phyloP scores from a whole-genome alignment of 2,113 vertebrate genomes.

The Heterotilapia buettikoferi region DNA sequence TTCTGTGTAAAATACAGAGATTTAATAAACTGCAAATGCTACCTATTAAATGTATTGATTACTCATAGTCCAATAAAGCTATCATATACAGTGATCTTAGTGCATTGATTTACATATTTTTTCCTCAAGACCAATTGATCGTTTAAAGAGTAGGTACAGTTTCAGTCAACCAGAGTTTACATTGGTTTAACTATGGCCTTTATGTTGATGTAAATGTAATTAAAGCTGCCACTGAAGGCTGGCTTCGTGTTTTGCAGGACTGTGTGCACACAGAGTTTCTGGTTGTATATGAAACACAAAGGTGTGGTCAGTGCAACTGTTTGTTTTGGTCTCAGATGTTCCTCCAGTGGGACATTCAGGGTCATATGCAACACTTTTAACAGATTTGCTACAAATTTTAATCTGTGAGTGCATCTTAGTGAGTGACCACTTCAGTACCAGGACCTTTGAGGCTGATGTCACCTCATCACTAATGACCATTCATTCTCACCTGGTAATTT shows the following conservation, averaged over 20 bases:
- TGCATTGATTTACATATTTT: background rate
- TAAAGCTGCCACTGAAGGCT: background rate
- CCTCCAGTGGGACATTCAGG: background rate
- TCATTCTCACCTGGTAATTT: conserved; percentile 7
- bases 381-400: conserved; percentile 46
- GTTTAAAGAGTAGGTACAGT: background rate
- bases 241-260: background rate
- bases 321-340: background rate
- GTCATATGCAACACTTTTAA: conserved; percentile 17
- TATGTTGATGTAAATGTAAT: background rate
- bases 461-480: conserved; percentile 26
- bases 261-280: background rate
- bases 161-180: background rate
- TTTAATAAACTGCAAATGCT: background rate
- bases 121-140: background rate
- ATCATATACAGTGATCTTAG: background rate
- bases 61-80: background rate
- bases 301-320: background rate
- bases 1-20: background rate
- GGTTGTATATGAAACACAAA: background rate
- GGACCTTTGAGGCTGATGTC: conserved; percentile 15
- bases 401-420: conserved; percentile 38
- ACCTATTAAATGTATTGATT: background rate
- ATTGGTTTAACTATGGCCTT: background rate
- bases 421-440: conserved; percentile 36